Conservation (phyloP, 1,140 invertebrate genomes). For the Pteromalus puparum region DNA sequence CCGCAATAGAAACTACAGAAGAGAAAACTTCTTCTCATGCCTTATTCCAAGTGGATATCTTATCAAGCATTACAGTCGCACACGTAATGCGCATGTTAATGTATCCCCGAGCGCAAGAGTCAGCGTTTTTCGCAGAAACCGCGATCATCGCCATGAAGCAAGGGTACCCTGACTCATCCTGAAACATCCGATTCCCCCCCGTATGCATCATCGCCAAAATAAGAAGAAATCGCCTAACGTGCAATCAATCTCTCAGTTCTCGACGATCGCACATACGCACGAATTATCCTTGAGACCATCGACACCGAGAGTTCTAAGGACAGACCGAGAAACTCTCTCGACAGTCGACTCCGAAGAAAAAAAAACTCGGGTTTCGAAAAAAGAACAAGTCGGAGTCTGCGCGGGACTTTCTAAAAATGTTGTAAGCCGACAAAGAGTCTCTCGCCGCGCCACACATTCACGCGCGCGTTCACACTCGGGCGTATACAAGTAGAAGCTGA, state of each 20-base stretch:
- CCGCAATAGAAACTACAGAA: no score
- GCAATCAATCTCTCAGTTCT: background rate
- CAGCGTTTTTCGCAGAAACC: background rate
- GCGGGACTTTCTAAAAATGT: conserved; percentile 26
- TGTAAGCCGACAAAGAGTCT: background rate
- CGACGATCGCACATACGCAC: background rate
- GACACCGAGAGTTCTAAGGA: background rate
- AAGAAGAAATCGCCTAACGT: background rate
- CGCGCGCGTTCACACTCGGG: background rate
- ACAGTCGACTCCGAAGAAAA: background rate
- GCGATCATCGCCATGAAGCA: background rate
- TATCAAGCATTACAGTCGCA: background rate
- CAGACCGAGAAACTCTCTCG: background rate
- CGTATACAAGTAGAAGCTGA: background rate
- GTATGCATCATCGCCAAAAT: background rate
- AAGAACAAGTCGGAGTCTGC: background rate
- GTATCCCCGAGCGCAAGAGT: background rate
- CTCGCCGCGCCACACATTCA: background rate
- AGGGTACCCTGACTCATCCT: background rate
- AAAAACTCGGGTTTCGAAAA: background rate
- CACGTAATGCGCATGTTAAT: background rate
- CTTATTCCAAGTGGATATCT: background rate
- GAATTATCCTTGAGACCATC: background rate
- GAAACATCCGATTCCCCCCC: background rate
- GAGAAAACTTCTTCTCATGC: no score